Conservation (phyloP, 2,888 invertebrate genomes). For the Nasonovia ribisnigri region DNA sequence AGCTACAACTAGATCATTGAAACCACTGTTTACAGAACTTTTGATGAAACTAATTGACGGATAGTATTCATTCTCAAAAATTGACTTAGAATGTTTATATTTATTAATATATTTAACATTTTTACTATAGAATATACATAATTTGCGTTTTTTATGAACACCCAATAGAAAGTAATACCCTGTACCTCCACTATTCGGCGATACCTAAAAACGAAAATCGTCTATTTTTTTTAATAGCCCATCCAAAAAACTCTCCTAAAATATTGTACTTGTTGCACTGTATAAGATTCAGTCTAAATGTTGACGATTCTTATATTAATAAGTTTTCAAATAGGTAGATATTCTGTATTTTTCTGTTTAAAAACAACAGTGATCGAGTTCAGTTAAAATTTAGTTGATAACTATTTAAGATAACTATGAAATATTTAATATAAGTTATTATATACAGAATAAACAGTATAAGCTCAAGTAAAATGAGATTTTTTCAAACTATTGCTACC, state of each 20-base stretch:
- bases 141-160: neutral
- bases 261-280: neutral
- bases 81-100: neutral
- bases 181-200: neutral
- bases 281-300: neutral
- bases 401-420: too few relatives aligned
- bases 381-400: neutral
- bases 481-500: too few relatives aligned
- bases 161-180: neutral
- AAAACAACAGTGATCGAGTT: neutral
- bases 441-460: too few relatives aligned
- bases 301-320: neutral
- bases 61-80: neutral
- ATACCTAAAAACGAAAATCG: neutral
- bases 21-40: neutral
- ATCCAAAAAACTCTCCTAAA: neutral
- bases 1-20: neutral
- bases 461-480: too few relatives aligned
- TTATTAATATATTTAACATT: neutral
- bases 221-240: neutral
- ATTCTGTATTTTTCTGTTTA: neutral
- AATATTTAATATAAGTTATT: too few relatives aligned
- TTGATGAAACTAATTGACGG: neutral
- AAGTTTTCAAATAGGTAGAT: neutral
- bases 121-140: neutral